Evolutionary conservation across 1,140 invertebrate species (phyloP).

Genomic region (Ridgeia piscesae): DNA sequence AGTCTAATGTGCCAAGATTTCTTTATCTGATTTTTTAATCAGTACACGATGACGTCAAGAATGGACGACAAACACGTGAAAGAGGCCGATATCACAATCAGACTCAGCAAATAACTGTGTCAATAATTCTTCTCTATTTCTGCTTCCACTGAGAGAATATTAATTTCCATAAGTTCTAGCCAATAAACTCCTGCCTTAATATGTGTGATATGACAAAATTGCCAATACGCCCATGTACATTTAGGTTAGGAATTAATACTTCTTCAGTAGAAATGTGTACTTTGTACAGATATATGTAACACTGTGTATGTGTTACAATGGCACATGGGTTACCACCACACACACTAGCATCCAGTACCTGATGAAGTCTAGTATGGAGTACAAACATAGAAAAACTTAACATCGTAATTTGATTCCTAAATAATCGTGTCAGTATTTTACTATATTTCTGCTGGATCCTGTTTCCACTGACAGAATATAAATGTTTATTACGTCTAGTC

Average conservation of each 20-base stretch:
- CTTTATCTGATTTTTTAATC: neutral
- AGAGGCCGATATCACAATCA: neutral
- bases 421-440: too few relatives aligned
- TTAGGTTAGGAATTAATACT: neutral
- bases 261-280: neutral
- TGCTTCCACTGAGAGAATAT: neutral
- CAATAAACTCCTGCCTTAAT: neutral
- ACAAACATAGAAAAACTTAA: too few relatives aligned
- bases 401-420: too few relatives aligned
- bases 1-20: neutral
- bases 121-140: neutral
- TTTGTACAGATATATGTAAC: too few relatives aligned
- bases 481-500: too few relatives aligned
- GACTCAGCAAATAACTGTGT: neutral
- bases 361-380: too few relatives aligned
- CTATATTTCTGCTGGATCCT: too few relatives aligned
- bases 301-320: too few relatives aligned
- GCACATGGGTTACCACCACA: too few relatives aligned
- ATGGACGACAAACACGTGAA: neutral
- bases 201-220: neutral
- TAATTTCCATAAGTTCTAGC: neutral
- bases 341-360: too few relatives aligned
- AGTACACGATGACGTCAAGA: neutral
- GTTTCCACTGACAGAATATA: too few relatives aligned
- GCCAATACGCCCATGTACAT: neutral